These are phyloP conservation scores for Harpagus bidentatus DNA, from an alignment of 2,113 vertebrate species.

Conservation along the genomic window DNA sequence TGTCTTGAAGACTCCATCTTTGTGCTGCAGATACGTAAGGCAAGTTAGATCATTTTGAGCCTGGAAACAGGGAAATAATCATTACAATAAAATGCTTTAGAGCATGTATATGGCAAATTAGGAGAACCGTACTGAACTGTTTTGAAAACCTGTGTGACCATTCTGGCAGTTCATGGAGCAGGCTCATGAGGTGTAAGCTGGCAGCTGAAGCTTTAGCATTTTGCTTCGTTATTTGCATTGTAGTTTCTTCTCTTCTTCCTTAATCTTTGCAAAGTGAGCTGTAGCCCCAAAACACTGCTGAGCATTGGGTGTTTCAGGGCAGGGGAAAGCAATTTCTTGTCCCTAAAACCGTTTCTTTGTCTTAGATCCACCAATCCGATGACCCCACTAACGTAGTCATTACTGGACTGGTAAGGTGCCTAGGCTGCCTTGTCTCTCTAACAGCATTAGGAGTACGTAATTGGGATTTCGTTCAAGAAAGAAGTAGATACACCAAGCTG, in stretches of 20 bases:
- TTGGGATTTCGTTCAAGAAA: constrained; percentile 76
- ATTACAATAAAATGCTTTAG: neutral
- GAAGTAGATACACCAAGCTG: constrained; percentile 78
- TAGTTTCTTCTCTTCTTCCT: neutral
- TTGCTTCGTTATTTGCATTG: neutral
- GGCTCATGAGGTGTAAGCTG: neutral
- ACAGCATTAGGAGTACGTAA: constrained; percentile 76
- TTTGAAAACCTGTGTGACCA: neutral
- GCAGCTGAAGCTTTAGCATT: neutral
- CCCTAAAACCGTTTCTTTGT: constrained; percentile 58
- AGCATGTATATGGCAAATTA: neutral
- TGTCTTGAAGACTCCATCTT: neutral
- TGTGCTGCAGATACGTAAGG: neutral
- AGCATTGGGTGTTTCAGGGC: neutral
- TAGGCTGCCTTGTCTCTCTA: constrained; percentile 76
- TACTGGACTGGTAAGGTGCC: constrained; percentile 65
- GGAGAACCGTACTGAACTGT: neutral
- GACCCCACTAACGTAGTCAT: constrained; percentile 49
- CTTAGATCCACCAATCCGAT: constrained; percentile 75
- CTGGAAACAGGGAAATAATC: neutral
- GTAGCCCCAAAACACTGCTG: neutral
- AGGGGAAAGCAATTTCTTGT: constrained; percentile 5
- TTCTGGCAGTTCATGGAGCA: neutral
- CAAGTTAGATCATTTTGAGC: neutral
- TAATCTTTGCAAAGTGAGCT: neutral